These are phyloP conservation scores for Clistopyga incitator DNA, from an alignment of 2,888 invertebrate species.

Conservation along the genomic window DNA sequence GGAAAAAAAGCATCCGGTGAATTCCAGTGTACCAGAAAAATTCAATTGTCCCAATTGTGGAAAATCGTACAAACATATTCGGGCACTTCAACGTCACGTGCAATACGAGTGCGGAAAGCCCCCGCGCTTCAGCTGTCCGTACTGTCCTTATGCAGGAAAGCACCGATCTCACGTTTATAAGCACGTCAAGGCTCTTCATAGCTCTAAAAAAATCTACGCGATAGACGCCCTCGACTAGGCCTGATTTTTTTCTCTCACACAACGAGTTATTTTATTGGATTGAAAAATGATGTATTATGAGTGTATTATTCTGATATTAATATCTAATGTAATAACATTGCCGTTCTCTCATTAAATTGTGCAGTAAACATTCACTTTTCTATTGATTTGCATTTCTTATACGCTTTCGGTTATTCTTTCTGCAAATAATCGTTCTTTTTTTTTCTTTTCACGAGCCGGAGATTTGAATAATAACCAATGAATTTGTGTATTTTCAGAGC, in stretches of 20 bases:
- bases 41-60: slow-evolving; percentile 79
- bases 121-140: slow-evolving; percentile 75
- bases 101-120: slow-evolving; percentile 76
- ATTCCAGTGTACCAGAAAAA: slow-evolving; percentile 48
- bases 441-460: not conserved
- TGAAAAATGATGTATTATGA: not conserved
- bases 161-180: slow-evolving; percentile 67
- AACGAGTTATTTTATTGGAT: not conserved
- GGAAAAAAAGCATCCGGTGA: not conserved
- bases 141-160: slow-evolving; percentile 72
- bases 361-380: not conserved
- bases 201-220: slow-evolving; percentile 59
- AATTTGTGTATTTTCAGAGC: slow-evolving; percentile 37
- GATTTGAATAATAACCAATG: not conserved
- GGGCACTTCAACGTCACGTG: slow-evolving; percentile 76
- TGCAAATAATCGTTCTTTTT: not conserved
- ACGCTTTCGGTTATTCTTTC: not conserved
- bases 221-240: slow-evolving; percentile 50
- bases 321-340: not conserved
- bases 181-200: slow-evolving; percentile 64
- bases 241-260: not conserved
- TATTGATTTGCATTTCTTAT: not conserved
- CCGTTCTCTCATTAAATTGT: not conserved
- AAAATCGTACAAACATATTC: slow-evolving; percentile 78
- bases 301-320: not conserved